These are phyloP conservation scores for Adoxophyes honmai DNA, from an alignment of 1,140 invertebrate species.

Conservation along the genomic window DNA sequence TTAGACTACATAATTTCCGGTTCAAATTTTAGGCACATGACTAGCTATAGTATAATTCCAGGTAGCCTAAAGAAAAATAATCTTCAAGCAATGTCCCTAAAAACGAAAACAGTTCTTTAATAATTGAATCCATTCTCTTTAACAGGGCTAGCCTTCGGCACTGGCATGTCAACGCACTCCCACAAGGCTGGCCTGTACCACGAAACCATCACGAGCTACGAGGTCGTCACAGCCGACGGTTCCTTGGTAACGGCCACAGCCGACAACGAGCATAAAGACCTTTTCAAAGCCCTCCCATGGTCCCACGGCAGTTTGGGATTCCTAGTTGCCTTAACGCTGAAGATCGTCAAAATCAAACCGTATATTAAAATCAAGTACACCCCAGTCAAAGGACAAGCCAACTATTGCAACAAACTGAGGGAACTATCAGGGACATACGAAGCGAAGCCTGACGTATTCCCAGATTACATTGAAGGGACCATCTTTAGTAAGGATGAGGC, in stretches of 20 bases:
- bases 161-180: constrained; percentile 89
- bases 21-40: no score
- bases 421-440: constrained; percentile 76
- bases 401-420: constrained; percentile 81
- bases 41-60: no score
- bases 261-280: constrained; percentile 83
- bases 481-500: constrained; percentile 82
- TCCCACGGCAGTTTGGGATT: constrained; percentile 91
- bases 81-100: no score
- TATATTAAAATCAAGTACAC: constrained; percentile 85
- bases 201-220: constrained; percentile 86
- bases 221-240: constrained; percentile 86
- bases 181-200: constrained; percentile 90
- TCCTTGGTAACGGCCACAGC: constrained; percentile 84
- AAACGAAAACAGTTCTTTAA: no score
- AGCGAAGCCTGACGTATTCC: constrained; percentile 78
- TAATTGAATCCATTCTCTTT: no score
- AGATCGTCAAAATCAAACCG: constrained; percentile 84
- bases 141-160: constrained; percentile 87
- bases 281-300: constrained; percentile 89
- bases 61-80: no score
- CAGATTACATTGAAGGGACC: constrained; percentile 89
- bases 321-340: constrained; percentile 86
- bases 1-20: no score
- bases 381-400: constrained; percentile 79